phyloP scores from a whole-genome alignment of 35 echinoderm and acorn worm species.

The Strongylocentrotus purpuratus region DNA sequence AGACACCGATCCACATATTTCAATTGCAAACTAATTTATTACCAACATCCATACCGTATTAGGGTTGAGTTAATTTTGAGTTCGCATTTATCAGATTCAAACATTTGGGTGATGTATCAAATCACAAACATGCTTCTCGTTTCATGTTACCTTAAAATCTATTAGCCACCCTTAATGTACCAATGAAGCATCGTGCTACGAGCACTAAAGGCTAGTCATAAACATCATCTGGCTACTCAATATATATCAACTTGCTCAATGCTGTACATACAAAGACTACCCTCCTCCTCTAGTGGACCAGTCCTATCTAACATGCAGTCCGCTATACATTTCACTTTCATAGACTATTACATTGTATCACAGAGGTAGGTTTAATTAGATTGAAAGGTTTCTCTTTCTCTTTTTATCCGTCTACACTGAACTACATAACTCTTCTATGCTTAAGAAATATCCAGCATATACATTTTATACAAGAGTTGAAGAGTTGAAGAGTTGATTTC shows the following conservation, averaged over 20 bases:
- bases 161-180: background rate
- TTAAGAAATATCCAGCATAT: background rate
- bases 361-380: slow-evolving; percentile 10
- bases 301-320: background rate
- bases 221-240: background rate
- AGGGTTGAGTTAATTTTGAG: background rate
- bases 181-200: background rate
- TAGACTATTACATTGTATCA: background rate
- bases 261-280: background rate
- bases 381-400: background rate
- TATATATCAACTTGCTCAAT: background rate
- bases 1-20: background rate
- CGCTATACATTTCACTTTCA: background rate
- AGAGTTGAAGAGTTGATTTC: slow-evolving; percentile 5
- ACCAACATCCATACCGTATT: background rate
- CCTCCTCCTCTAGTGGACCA: background rate
- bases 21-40: slow-evolving; percentile 48
- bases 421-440: background rate
- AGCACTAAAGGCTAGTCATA: background rate
- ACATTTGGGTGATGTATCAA: background rate
- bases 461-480: slow-evolving; percentile 12
- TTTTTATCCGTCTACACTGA: background rate
- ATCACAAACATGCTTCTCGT: background rate
- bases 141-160: too few relatives aligned
- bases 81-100: background rate